Base-by-base conservation (phyloP, 2,888 invertebrate genomes). In the Chaetogeoica ovagalla region DNA sequence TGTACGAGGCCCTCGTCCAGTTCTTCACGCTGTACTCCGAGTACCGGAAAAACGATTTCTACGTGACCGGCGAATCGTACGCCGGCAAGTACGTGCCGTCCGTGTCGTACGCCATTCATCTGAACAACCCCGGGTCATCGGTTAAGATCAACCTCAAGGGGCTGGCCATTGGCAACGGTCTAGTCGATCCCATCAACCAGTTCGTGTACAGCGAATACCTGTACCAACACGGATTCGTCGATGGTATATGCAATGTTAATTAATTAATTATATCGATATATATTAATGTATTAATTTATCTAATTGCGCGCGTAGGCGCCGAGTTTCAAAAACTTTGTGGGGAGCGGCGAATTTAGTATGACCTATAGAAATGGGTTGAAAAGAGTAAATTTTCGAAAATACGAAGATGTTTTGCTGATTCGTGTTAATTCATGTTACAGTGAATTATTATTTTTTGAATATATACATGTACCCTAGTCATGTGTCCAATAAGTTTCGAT, bases 21-120 rank as follows among this genome's bases (percentile, higher is more conserved):
- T 94, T 97, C 85, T 95, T 95, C 86, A 88, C 90, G 83, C 85
- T 97, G 0, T 97, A 96, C 85, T 92, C 93, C 0, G 91, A 94
- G 84, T 87, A 93, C 39, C 90, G 90, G 84, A 85, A 87, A 0
- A 92, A 92, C 84, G 92, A 92, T 72, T 96, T 97, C 86, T 97
- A 91, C 87, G 90, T 95, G 0, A 92, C 94, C 0, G 97, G 97
- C 0, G 96, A 97, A 87, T 95, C 95, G 0, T 96, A 96, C 85
- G 95, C 91, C 68, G 96, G 96, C 0, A 91, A 91, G 85, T 92
- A 92, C 85, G 90, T 91, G 0, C 96, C 96, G 1, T 93, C 95
- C 0, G 86, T 93, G 71, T 90, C 91, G 0, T 91, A 92, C 85
- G 90, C 91, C 0, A 93, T 94, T 81, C 90, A 92, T 84, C 39